Percentiles rank a stretch among this genome's conserved stretches.
Evolutionary conservation across 2,113 vertebrate genomes (phyloP).

Genomic region (Peucedramus taeniatus): DNA sequence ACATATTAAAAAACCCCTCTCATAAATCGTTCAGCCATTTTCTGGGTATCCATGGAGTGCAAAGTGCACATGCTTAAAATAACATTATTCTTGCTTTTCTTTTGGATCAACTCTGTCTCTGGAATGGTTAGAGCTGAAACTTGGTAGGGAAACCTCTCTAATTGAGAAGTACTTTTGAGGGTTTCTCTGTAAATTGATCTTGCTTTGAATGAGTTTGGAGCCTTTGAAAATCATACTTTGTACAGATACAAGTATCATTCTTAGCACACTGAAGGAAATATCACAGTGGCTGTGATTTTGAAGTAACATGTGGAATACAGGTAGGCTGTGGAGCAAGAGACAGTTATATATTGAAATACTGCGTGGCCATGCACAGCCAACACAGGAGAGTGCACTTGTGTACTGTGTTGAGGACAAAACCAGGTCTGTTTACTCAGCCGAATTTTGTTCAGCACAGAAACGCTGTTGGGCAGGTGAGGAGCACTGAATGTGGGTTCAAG

Average conservation of each 20-base stretch:
- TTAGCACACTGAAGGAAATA: neutral
- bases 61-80: neutral
- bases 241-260: neutral
- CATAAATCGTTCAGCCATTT: conserved; percentile 9
- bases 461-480: rapidly evolving
- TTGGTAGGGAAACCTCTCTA: conserved; percentile 34
- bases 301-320: neutral
- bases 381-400: neutral
- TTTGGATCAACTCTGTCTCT: neutral
- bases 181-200: conserved; percentile 43
- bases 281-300: neutral
- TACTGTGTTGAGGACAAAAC: neutral
- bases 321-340: neutral
- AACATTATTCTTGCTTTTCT: neutral
- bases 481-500: rapidly evolving
- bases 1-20: neutral
- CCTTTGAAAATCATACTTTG: conserved; percentile 28
- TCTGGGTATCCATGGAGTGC: neutral
- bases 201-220: conserved; percentile 41
- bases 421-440: neutral
- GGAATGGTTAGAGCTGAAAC: conserved; percentile 37
- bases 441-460: neutral
- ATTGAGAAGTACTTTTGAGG: conserved; percentile 42
- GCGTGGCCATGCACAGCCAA: neutral
- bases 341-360: neutral